Base-by-base conservation (phyloP, 2,113 vertebrate genomes). In the Cnemophilus loriae region DNA sequence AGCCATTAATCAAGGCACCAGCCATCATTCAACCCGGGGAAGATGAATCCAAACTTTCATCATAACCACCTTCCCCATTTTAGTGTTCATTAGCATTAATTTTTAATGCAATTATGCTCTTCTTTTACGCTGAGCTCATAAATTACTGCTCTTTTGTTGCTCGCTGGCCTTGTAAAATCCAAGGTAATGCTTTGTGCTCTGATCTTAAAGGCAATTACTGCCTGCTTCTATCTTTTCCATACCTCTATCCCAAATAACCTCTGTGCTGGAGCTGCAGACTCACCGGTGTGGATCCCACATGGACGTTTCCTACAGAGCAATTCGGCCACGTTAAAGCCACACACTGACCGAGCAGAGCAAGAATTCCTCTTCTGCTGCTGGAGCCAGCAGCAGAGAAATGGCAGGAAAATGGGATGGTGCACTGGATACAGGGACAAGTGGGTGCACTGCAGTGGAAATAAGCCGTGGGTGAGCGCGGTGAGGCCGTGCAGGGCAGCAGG, bases 61-160 rank as follows among this genome's bases (percentile, higher is more conserved):
- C 99, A 99, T 99, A 99, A 99, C 99, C 99, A 99, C 99, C 99
- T 99, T 99, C 98, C 99, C 99, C 99, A 99, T 99, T 99, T 99
- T 99, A 99, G 99, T 98, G 99, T 99, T 99, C 99, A 99, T 99
- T 99, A 99, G 99, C 99, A 99, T 99, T 99, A 99, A 99, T 99
- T 99, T 99, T 99, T 99, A 99, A 99, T 99, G 99, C 98, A 99
- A 99, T 99, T 99, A 99, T 99, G 99, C 99, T 99, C 99, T 99
- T 99, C 99, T 99, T 99, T 99, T 99, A 99, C 99, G 98, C 99
- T 98, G 99, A 99, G 99, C 99, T 99, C 99, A 99, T 99, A 99
- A 99, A 99, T 99, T 99, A 99, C 99, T 96, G 98, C 98, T 99
- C 99, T 99, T 99, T 99, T 99, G 99, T 99, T 99, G 99, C 99